phyloP scores from a whole-genome alignment of 2,888 invertebrate species.

The Kryphioiulus occultus region DNA sequence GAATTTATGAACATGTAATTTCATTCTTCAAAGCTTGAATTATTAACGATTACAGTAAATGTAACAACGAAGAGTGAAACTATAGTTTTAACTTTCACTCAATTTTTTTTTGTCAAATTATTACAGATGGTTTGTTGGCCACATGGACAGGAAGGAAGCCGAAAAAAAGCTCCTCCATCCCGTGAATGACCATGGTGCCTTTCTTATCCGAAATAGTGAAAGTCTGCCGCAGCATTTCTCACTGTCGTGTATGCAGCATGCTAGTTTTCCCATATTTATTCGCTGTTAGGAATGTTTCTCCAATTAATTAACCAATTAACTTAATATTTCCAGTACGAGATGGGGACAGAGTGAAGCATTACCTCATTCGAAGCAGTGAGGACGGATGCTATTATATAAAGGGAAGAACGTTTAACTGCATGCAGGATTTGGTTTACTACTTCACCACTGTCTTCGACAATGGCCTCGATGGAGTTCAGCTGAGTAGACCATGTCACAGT shows the following conservation, averaged over 20 bases:
- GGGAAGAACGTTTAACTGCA: no score
- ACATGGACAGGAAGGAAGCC: constrained; percentile 98
- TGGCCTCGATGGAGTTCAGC: background rate
- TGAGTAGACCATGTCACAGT: background rate
- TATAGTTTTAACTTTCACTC: no score
- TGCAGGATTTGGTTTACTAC: no score
- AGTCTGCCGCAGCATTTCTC: constrained; percentile 88
- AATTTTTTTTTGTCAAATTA: background rate
- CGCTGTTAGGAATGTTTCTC: no score
- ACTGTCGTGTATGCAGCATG: constrained; percentile 65
- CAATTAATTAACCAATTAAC: no score
- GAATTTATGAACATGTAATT: no score
- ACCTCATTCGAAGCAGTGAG: constrained; percentile 78
- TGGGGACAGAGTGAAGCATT: constrained; percentile 99
- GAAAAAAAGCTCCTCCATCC: constrained; percentile 88
- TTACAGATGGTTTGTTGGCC: constrained; percentile 99
- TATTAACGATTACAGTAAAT: no score
- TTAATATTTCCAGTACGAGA: constrained; percentile 80
- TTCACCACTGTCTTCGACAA: constrained; percentile 82
- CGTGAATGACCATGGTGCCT: constrained; percentile 99
- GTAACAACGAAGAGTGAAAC: no score
- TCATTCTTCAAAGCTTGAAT: no score
- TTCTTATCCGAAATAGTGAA: constrained; percentile 97
- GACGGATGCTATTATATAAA: background rate
- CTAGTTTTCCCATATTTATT: no score